These are phyloP conservation scores for Troilus luridus DNA, from an alignment of 2,888 invertebrate genomes.

Conservation along the genomic window DNA sequence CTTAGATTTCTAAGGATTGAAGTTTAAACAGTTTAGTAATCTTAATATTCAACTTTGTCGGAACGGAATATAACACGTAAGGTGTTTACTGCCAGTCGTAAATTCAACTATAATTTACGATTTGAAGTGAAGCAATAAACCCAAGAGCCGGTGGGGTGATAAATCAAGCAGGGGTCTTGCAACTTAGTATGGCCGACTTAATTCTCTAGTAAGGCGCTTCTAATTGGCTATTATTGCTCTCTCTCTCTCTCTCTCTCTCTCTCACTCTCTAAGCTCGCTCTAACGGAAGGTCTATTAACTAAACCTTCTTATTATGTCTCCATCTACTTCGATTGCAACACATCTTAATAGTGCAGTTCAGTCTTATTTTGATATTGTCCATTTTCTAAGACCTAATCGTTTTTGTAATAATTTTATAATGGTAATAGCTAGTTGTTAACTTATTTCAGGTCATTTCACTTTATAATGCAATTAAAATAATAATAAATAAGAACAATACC, in stretches of 20 bases:
- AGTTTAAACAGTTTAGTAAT: background rate
- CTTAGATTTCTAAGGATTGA: background rate
- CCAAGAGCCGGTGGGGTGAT: background rate
- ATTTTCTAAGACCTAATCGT: background rate
- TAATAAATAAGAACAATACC: too few species aligned
- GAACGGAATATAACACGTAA: background rate
- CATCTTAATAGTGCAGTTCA: background rate
- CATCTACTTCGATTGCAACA: background rate
- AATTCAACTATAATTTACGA: constrained; percentile 14
- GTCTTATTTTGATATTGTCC: background rate
- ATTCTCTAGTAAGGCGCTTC: background rate
- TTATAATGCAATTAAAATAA: too few species aligned
- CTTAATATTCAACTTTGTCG: background rate
- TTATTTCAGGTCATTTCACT: too few species aligned
- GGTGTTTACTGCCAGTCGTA: background rate
- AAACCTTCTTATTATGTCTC: background rate
- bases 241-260: too few species aligned
- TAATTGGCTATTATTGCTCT: constrained; percentile 2
- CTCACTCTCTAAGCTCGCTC: background rate
- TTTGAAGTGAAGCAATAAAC: constrained; percentile 13
- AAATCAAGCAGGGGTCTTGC: background rate
- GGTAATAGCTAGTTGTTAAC: too few species aligned
- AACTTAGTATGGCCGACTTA: background rate
- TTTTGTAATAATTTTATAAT: too few species aligned
- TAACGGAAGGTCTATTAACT: background rate